Evolutionary conservation across 2,888 invertebrate genomes (phyloP).

Genomic region (Brachypterus glaber): DNA sequence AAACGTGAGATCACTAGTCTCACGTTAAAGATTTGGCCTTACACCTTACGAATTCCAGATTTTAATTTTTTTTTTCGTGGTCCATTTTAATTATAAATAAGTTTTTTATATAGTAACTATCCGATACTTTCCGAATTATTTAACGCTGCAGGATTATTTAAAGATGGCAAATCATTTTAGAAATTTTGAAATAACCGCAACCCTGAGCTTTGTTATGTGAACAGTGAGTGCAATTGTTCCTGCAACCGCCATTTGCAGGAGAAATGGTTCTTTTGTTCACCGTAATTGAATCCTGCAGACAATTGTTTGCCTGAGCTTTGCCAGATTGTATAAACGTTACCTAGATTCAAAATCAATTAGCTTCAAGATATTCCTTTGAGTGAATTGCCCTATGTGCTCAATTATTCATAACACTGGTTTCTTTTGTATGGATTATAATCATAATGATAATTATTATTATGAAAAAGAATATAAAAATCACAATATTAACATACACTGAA

Average conservation of each 20-base stretch:
- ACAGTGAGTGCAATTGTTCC: conserved; percentile 34
- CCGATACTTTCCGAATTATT: no score
- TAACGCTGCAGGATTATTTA: conserved; percentile 16
- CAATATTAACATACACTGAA: no score
- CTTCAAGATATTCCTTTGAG: conserved; percentile 25
- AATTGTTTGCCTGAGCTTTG: conserved; percentile 35
- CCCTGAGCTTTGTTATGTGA: conserved; percentile 21
- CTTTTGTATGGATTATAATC: no score
- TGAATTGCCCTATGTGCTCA: conserved; percentile 5
- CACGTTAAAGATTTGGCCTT: no score
- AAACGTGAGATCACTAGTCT: no score
- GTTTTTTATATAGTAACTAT: no score
- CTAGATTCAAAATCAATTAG: conserved; percentile 37
- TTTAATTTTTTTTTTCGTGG: no score
- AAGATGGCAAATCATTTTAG: conserved; percentile 17
- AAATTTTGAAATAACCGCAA: conserved; percentile 25
- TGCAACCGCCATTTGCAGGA: conserved; percentile 39
- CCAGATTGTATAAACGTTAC: conserved; percentile 37
- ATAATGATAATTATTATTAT: no score
- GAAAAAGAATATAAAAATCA: no score
- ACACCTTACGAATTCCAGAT: no score
- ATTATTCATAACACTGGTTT: neutral
- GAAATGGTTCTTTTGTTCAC: conserved; percentile 39
- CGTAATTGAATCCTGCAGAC: conserved; percentile 39
- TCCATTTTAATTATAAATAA: no score